A percentile compares a stretch with the other conserved stretches of the same genome.
Conservation (phyloP, 2,888 invertebrate genomes). For the Polyploca ridens region DNA sequence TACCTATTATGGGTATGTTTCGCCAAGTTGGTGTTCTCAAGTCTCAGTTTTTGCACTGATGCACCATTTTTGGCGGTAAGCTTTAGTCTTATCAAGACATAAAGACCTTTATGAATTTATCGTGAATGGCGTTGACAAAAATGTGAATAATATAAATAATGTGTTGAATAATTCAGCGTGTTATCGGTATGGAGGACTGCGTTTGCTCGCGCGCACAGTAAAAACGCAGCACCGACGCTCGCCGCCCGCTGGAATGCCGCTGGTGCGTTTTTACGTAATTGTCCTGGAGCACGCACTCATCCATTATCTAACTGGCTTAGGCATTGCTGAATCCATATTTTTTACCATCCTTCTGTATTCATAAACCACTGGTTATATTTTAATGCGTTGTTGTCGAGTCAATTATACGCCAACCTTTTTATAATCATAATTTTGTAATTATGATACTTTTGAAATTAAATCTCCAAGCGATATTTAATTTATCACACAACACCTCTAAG, state of each 20-base stretch:
- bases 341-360: slow-evolving; percentile 32
- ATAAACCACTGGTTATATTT: slow-evolving; percentile 23
- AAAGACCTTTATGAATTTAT: slow-evolving; percentile 82
- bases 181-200: slow-evolving; percentile 77
- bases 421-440: slow-evolving; percentile 3
- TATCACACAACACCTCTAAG: neutral
- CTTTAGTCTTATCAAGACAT: slow-evolving; percentile 84
- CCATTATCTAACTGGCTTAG: slow-evolving; percentile 80
- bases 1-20: slow-evolving; percentile 54
- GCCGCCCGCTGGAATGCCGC: slow-evolving; percentile 73
- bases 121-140: slow-evolving; percentile 83
- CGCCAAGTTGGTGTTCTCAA: slow-evolving; percentile 55
- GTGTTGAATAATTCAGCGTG: slow-evolving; percentile 83
- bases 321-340: slow-evolving; percentile 55
- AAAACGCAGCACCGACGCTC: slow-evolving; percentile 64
- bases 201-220: slow-evolving; percentile 52
- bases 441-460: neutral
- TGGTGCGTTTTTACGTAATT: slow-evolving; percentile 81
- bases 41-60: slow-evolving; percentile 59
- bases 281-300: slow-evolving; percentile 80
- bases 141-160: slow-evolving; percentile 81
- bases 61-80: slow-evolving; percentile 72
- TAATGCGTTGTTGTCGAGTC: slow-evolving; percentile 2
- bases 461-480: neutral
- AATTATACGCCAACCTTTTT: slow-evolving; percentile 8